Base-by-base conservation (phyloP, 2,888 invertebrate species). In the Melinopterus prodromus region DNA sequence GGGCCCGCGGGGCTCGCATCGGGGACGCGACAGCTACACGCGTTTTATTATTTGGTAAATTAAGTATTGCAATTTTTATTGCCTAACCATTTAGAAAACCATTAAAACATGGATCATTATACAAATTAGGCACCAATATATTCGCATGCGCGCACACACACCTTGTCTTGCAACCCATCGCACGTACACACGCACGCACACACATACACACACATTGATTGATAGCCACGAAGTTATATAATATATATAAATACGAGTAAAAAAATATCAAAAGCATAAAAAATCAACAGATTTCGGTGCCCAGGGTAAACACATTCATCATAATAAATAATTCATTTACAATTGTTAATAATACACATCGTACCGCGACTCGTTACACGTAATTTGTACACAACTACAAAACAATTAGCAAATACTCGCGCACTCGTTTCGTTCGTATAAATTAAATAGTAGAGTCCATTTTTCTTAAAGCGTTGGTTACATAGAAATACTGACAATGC, bases 291-390 rank as follows among this genome's bases (percentile, higher is more conserved):
- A 80, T 77, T 79, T 53, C 80, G 83, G 82, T 81, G 83, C 81
- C 82, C 37, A 74, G 69, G 75, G 76, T 53, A 53, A 53, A 53
- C 53, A 53, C 53, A 86, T 86, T 86, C 85, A 86, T 84, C 53
- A 87, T 87, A 88, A 88, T 88, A 88, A 88, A 88, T 88, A 88
- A 87, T 83, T 87, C 86, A 87, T 87, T 85, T 88, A 87, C 86
- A 87, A 85, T 86, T 85, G 86, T 86, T 86, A 84, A 84, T 83
- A 86, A 87, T 86, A 85, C 88, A 88, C 88, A 87, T 87, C 83
- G 87, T 87, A 86, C 84, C 84, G 85, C 86, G 85, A 84, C 84
- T 85, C 86, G 53, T 86, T 86, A 86, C 87, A 87, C 84, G 86
- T 86, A 86, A 86, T 86, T 84, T 85, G 85, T 86, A 86, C 82